These are phyloP conservation scores for Agelaius tricolor DNA, from an alignment of 2,113 vertebrate genomes.

Conservation along the genomic window DNA sequence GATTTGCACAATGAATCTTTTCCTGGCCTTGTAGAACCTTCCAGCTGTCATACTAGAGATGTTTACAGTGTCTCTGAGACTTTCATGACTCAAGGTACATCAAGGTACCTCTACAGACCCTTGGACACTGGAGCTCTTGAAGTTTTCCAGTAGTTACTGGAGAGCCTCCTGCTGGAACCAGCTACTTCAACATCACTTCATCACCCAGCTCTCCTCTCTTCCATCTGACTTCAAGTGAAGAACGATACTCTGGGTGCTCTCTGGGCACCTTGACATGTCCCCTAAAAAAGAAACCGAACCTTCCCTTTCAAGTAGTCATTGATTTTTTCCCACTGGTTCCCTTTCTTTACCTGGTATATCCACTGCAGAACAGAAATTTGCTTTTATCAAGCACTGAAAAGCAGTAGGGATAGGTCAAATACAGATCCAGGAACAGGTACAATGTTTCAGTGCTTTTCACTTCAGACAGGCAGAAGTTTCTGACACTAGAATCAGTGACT, in stretches of 20 bases:
- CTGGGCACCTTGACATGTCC: background rate
- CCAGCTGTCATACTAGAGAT: background rate
- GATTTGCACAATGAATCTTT: background rate
- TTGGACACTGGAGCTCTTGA: background rate
- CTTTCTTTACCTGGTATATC: background rate
- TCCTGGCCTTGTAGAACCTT: background rate
- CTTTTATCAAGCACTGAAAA: background rate
- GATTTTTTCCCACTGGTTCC: background rate
- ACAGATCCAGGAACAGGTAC: background rate
- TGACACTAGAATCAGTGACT: background rate
- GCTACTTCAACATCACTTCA: background rate
- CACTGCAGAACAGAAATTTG: background rate
- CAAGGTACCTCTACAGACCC: background rate
- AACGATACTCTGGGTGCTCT: background rate
- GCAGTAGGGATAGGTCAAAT: background rate
- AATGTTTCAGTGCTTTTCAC: background rate
- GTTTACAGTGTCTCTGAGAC: background rate
- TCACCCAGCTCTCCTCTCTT: background rate
- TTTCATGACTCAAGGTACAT: background rate
- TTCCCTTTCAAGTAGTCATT: background rate
- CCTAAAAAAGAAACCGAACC: background rate
- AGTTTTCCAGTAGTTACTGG: background rate
- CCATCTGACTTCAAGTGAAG: background rate
- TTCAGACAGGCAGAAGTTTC: background rate
- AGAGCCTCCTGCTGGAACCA: background rate